Conservation (phyloP, 92 coral and sea anemone species). For the Diadumene lineata region DNA sequence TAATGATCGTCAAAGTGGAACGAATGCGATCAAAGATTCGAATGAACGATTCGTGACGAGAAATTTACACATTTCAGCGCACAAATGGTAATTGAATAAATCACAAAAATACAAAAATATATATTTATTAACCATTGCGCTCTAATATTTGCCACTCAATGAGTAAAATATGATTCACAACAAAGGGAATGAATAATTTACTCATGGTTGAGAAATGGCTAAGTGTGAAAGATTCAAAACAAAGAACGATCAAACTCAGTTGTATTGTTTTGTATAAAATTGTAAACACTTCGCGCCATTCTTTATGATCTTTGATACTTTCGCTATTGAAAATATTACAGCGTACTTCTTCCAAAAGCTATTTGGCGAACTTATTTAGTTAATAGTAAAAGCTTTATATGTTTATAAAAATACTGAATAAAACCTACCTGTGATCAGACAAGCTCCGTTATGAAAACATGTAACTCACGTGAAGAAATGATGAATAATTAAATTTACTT, state of each 20-base stretch:
- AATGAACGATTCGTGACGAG: conserved; percentile 2
- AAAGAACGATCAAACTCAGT: background rate
- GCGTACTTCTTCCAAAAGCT: background rate
- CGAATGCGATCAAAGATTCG: background rate
- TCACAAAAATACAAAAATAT: background rate
- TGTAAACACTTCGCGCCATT: background rate
- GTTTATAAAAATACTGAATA: background rate
- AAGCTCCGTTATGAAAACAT: background rate
- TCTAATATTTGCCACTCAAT: background rate
- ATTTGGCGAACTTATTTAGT: background rate
- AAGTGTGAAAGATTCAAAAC: background rate
- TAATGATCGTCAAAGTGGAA: background rate
- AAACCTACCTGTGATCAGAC: background rate
- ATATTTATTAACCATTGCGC: background rate
- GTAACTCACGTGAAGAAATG: background rate
- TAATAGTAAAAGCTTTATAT: too few species aligned
- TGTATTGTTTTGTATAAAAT: background rate
- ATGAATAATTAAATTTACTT: background rate
- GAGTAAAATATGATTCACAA: background rate
- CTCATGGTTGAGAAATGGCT: background rate
- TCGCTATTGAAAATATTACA: background rate
- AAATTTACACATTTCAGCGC: conserved; percentile 3
- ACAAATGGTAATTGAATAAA: background rate
- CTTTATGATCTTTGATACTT: background rate
- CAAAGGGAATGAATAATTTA: background rate